Base-by-base conservation (phyloP, 2,888 invertebrate genomes). In the Vanessa cardui region DNA sequence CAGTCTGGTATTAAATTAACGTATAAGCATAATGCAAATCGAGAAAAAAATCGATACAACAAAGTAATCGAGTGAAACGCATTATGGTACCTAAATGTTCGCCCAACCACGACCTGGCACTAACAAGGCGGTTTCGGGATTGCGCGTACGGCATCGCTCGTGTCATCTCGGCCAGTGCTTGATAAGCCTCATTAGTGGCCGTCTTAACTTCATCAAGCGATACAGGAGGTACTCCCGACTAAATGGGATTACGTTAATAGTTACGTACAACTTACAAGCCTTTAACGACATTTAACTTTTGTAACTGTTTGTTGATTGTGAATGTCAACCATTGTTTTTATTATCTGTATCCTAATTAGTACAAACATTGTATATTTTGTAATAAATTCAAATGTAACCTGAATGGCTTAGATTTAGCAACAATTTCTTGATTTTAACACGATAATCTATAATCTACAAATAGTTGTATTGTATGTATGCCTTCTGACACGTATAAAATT, bases 141-240 rank as follows among this genome's bases (percentile, higher is more conserved):
- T 76, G 77, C 83, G 81, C 81, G 78, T 78, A 85, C 83, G 84
- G 78, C 87, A 90, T 90, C 89, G 82, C 75, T 77, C 78, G 83
- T 87, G 89, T 90, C 90, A 90, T 90, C 89, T 83, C 79, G 69
- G 73, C 76, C 72, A 70, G 73, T 61, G 74, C 69, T 74, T 80
- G 90, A 90, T 90, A 90, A 89, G 83, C 82, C 90, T 90, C 90
- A 90, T 91, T 90, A 91, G 89, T 74, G 83, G 79, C 78, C 79
- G 80, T 77, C 79, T 86, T 84, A 84, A 83, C 88, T 87, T 85
- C 88, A 87, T 89, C 88, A 87, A 79, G 74, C 74, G 82, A 84
- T 83, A 70, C 69, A 68, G 65, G 69, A 68, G 62, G 70, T 66
- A 70, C 60, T 60, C 60, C 26, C 26, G 58, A 58, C 69, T 59